Conservation (phyloP, 2,797 vertebrate genomes). For the Ptychobarbus kaznakovi region DNA sequence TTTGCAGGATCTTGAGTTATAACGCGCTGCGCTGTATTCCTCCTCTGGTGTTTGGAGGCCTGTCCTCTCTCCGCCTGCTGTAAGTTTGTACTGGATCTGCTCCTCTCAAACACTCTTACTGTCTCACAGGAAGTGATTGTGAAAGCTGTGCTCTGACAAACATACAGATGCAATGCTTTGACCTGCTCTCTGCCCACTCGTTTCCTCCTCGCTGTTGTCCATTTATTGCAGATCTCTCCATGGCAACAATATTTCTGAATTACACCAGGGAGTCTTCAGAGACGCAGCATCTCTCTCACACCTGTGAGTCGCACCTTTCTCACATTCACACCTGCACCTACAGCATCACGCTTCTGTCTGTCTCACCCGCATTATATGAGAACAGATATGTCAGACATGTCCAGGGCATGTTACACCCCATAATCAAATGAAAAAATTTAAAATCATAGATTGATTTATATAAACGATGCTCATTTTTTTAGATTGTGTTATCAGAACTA, state of each 20-base stretch:
- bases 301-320: conserved; percentile 80
- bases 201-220: not conserved
- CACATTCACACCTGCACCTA: not conserved
- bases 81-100: conserved; percentile 64
- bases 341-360: not conserved
- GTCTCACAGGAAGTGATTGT: not conserved
- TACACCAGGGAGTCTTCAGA: conserved; percentile 87
- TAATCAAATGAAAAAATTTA: not conserved
- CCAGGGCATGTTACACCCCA: not conserved
- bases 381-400: not conserved
- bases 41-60: conserved; percentile 90
- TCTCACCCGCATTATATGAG: not conserved
- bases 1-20: conserved; percentile 95
- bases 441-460: not conserved
- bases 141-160: not conserved
- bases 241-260: conserved; percentile 90
- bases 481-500: not conserved
- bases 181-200: not conserved
- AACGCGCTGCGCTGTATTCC: conserved; percentile 95
- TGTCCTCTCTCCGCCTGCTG: conserved; percentile 95
- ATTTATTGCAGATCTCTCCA: conserved; percentile 86
- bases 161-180: not conserved
- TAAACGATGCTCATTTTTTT: not conserved
- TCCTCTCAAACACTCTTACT: not conserved
- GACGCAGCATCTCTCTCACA: conserved; percentile 90